Conservation (phyloP, 2,797 vertebrate species). For the Strix occidentalis region DNA sequence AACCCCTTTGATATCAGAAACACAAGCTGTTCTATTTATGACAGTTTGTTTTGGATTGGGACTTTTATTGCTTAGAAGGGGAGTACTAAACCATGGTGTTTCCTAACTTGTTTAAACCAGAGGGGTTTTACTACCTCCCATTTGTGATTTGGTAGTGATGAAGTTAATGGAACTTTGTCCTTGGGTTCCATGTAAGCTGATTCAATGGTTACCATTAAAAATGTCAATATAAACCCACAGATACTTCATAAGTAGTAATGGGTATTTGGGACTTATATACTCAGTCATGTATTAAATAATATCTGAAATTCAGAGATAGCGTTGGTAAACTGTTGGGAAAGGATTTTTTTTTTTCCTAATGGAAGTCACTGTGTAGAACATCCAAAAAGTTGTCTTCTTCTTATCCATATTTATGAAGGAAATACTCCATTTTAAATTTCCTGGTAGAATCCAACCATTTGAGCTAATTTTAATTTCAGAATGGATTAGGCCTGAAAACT, state of each 20-base stretch:
- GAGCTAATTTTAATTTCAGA: conserved; percentile 53
- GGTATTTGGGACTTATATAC: background rate
- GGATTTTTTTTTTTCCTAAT: background rate
- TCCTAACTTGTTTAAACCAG: background rate
- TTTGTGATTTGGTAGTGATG: background rate
- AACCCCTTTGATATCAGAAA: background rate
- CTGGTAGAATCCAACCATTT: conserved; percentile 18
- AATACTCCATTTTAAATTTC: conserved; percentile 46
- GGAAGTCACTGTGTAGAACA: background rate
- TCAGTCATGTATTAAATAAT: background rate
- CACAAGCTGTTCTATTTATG: background rate
- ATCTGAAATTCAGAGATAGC: background rate
- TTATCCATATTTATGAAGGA: conserved; percentile 62
- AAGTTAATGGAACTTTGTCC: background rate
- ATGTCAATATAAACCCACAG: background rate
- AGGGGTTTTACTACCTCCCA: background rate
- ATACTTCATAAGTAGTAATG: background rate
- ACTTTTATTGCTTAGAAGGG: background rate
- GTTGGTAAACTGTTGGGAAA: background rate
- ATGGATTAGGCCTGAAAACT: conserved; percentile 52
- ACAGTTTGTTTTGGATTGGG: background rate
- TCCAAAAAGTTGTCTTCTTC: conserved; percentile 40
- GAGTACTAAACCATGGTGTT: background rate
- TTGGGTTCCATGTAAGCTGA: background rate
- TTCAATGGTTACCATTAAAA: background rate